Evolutionary conservation across 2,888 invertebrate species (phyloP), one percentile per base, ranked within the genome.

Genomic region (Allophyes oxyacanthae): DNA sequence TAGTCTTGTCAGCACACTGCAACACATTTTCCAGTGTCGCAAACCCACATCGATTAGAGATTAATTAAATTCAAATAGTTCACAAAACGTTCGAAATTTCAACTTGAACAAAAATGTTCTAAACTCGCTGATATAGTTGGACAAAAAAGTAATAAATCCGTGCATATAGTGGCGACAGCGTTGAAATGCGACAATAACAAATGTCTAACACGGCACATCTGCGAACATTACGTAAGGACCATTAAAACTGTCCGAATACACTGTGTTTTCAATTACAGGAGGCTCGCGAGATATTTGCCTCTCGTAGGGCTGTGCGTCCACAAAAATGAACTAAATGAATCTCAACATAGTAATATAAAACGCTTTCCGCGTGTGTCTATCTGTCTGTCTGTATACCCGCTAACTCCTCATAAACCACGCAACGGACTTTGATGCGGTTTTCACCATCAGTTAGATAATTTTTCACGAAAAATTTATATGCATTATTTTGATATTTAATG

Each of bases 261-360:
- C 87, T 88, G 88, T 90, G 92, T 93, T 94, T 94, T 92, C 94
- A 93, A 94, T 94, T 94, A 94, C 88, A 85, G 83, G 75, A 90
- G 87, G 91, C 87, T 84, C 88, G 92, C 91, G 87, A 90, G 88
- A 91, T 91, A 93, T 93, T 91, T 82, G 85, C 78, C 68, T 59
- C 60, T 36, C 4, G n/a, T 79, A 91, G 91, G 91, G 91, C 33
- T 89, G 82, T 9, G 30, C 6, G n/a, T 0, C 0, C 6, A 6
- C 5, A 0, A 2, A 33, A 40, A 26, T 20, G 5, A 4, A 7
- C n/a, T 28, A 25, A 20, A 3, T 6, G 5, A n/a, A 41, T 25
- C 25, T 25, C 3, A 25, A 25, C n/a, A n/a, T n/a, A n/a, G n/a
- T n/a, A n/a, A n/a, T n/a, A n/a, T n/a, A n/a, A n/a, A n/a, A n/a